Evolutionary conservation across 2,888 invertebrate genomes (phyloP).

Genomic region (Synergus japonicus): DNA sequence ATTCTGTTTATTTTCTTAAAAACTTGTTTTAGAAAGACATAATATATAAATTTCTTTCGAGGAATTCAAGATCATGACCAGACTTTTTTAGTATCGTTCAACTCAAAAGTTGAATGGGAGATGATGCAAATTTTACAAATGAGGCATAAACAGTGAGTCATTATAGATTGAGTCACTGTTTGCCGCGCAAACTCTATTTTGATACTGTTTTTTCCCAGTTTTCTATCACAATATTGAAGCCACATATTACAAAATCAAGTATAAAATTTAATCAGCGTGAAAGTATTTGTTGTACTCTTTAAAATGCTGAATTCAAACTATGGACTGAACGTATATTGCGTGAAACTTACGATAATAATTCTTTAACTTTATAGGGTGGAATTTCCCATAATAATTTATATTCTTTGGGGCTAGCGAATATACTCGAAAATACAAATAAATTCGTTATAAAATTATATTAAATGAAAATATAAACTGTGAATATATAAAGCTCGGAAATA

Average conservation of each 20-base stretch:
- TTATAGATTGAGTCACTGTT: slow-evolving; percentile 14
- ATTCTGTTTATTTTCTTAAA: not conserved
- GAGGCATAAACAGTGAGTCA: slow-evolving; percentile 20
- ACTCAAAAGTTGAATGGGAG: not conserved
- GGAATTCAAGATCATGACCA: not conserved
- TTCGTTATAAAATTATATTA: slow-evolving; percentile 2
- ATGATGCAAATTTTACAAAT: not conserved
- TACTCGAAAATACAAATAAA: not conserved
- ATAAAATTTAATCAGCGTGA: not conserved
- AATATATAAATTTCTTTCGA: not conserved
- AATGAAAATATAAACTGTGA: not conserved
- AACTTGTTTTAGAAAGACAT: not conserved
- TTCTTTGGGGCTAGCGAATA: not conserved
- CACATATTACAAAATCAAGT: not conserved
- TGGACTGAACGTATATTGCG: not conserved
- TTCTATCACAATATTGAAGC: slow-evolving; percentile 18
- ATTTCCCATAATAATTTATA: slow-evolving; percentile 3
- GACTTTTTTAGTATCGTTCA: not conserved
- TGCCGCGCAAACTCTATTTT: slow-evolving; percentile 1
- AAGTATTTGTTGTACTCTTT: not conserved
- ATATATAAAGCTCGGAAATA: not conserved
- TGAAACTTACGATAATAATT: not conserved
- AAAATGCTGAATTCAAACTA: not conserved
- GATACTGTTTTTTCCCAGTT: slow-evolving; percentile 41
- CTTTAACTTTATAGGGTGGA: not conserved